Evolutionary conservation across 2,888 invertebrate genomes (phyloP), one percentile per base, ranked within the genome.

Genomic region (Bugulina stolonifera): DNA sequence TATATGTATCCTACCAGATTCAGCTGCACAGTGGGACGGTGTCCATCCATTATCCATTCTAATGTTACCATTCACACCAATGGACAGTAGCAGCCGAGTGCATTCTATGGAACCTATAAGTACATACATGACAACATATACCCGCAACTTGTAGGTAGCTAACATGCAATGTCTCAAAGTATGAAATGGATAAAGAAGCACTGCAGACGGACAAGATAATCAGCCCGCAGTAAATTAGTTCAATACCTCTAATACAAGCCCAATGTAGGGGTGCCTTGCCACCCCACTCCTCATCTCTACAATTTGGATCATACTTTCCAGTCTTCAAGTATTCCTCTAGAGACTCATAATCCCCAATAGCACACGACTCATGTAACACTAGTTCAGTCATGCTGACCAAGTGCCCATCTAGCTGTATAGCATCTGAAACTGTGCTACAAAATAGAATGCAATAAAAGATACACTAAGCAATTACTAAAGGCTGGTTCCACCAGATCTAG

Each of bases 1-100:
- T 0, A 77, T 78, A 0, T 77, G 76, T 22, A 81, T 54, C 69
- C 78, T 79, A 5, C 81, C 82, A 1, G 80, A 76, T 75, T 82
- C 82, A 1, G 81, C 81, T 1, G 82, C 81, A 71, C 77, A 79
- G 75, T 82, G 82, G 3, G 82, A 81, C 29, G 82, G 82, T 0
- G 82, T 82, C 82, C 81, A 82, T 0, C 79, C 80, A 43, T 77
- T 77, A 35, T 77, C 78, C 58, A 80, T 80, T 0, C 79, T 75
- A 0, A 77, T 75, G 2, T 76, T 77, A 0, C 80, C 80, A 23
- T 79, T 78, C 18, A 81, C 81, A 1, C 81, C 81, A 72, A 80
- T 71, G 22, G 81, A 80, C n/a, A 82, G 75, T 5, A 82, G 73
- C 23, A 82, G 75, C 5, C 81, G 77, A 22, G 80, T 77, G 72